Evolutionary conservation across 2,797 vertebrate species (phyloP), one percentile per base, ranked within the genome.

Genomic region (Lithobates sylvaticus): DNA sequence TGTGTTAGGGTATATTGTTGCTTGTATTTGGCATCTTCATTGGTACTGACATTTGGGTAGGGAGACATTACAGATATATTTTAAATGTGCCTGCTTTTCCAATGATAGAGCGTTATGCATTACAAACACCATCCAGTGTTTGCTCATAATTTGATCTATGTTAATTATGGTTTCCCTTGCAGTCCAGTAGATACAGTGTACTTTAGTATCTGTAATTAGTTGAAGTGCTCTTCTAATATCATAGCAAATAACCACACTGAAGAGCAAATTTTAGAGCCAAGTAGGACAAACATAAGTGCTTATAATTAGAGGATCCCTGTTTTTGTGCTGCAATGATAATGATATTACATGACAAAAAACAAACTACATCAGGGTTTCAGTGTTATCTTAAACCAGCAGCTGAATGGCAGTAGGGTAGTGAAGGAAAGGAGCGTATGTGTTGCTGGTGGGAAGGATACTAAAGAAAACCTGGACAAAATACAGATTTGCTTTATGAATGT

Each of bases 231-330:
- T 76, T 26, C 29, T 75, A 39, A 54, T 76, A 81, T 86, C 71
- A 81, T 76, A 81, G 32, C 54, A 80, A 71, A 42, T 61, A 77
- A 58, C 39, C 29, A 81, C 26, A 36, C 16, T n/a, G 27, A 71
- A 72, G 68, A 78, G 76, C 44, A 71, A 15, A 58, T 16, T 74
- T 34, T 54, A 68, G 39, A 34, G 81, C 21, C 27, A 67, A 50
- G 27, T 77, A 32, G 0, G 29, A 81, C 42, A 69, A 34, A 39
- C 34, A 2, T 70, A 70, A 29, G 58, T 81, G 10, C 54, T 54
- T 70, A 44, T 76, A 64, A 86, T 86, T 77, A 81, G 29, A 70
- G 65, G 70, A 71, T n/a, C 61, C 26, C 72, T 75, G 75, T 75
- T 76, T 44, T 58, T 76, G 64, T 32, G 29, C 32, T 12, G 18